phyloP scores from a whole-genome alignment of 2,797 vertebrate species.

The Pagetopsis macropterus region DNA sequence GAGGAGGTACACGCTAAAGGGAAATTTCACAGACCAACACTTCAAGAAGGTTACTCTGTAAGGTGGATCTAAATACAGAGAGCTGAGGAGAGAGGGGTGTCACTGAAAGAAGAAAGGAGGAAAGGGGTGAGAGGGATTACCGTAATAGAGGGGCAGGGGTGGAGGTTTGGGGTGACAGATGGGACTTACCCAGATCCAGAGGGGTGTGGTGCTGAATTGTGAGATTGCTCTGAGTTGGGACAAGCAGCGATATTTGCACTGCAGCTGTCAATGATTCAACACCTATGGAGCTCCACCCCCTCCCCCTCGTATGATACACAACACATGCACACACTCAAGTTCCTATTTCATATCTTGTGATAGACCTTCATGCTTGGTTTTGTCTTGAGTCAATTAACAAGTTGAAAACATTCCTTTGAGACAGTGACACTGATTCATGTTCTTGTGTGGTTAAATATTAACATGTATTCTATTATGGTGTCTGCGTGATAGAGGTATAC shows the following conservation, averaged over 20 bases:
- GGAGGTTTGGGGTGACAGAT: constrained; percentile 72
- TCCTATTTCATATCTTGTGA: constrained; percentile 52
- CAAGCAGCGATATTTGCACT: constrained; percentile 67
- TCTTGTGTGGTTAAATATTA: constrained; percentile 80
- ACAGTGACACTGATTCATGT: constrained; percentile 60
- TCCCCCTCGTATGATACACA: constrained; percentile 31
- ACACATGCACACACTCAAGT: constrained; percentile 23
- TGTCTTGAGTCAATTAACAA: constrained; percentile 55
- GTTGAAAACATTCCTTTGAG: constrained; percentile 41
- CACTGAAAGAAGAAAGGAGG: constrained; percentile 23
- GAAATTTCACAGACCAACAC: constrained; percentile 22
- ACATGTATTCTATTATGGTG: constrained; percentile 60
- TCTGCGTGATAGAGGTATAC: constrained; percentile 33
- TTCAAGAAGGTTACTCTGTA: constrained; percentile 22
- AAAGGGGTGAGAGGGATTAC: constrained; percentile 33
- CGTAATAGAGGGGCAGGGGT: constrained; percentile 6
- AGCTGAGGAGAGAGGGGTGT: constrained; percentile 19
- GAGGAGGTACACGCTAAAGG: constrained; percentile 35
- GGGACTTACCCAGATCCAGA: constrained; percentile 66
- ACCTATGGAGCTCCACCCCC: constrained; percentile 67
- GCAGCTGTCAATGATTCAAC: constrained; percentile 79
- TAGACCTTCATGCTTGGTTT: constrained; percentile 20
- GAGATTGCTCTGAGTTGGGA: constrained; percentile 73
- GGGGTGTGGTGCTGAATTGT: constrained; percentile 74
- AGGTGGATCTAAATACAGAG: constrained; percentile 47